phyloP scores from a whole-genome alignment of 2,888 invertebrate genomes.

The Urechis unicinctus region DNA sequence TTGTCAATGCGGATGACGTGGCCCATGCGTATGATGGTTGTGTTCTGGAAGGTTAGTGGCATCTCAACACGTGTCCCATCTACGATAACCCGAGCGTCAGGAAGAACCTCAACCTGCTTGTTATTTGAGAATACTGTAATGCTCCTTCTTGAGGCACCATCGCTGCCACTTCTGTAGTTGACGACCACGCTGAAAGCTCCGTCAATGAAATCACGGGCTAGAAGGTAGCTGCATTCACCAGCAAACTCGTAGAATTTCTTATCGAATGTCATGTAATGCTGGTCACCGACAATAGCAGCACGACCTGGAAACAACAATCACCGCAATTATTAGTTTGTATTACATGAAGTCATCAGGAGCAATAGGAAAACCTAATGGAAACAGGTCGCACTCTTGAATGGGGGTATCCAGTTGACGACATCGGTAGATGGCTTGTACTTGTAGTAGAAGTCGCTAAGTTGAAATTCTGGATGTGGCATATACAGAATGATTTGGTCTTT shows the following conservation, averaged over 20 bases:
- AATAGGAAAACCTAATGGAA: not conserved
- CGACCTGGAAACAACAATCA: no score
- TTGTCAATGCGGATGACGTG: constrained; percentile 32
- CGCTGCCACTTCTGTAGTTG: constrained; percentile 55
- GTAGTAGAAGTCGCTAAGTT: constrained; percentile 73
- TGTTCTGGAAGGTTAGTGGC: constrained; percentile 56
- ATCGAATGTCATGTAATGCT: constrained; percentile 82
- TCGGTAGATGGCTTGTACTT: constrained; percentile 69
- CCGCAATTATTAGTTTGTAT: not conserved
- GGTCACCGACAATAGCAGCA: constrained; percentile 73
- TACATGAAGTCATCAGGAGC: no score
- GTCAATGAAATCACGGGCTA: constrained; percentile 76
- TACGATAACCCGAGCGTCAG: constrained; percentile 25
- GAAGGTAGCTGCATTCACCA: constrained; percentile 72
- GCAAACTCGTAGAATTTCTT: constrained; percentile 68
- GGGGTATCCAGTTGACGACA: constrained; percentile 71
- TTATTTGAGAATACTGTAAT: constrained; percentile 32
- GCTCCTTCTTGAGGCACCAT: constrained; percentile 27
- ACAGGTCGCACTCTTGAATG: constrained; percentile 15
- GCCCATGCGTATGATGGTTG: constrained; percentile 44
- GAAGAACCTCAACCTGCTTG: constrained; percentile 32
- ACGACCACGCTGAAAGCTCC: constrained; percentile 75
- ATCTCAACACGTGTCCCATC: constrained; percentile 54
- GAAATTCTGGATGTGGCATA: constrained; percentile 20
- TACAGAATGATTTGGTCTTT: constrained; percentile 1